Conservation (phyloP, 2,113 vertebrate species). For the Uria aalge region DNA sequence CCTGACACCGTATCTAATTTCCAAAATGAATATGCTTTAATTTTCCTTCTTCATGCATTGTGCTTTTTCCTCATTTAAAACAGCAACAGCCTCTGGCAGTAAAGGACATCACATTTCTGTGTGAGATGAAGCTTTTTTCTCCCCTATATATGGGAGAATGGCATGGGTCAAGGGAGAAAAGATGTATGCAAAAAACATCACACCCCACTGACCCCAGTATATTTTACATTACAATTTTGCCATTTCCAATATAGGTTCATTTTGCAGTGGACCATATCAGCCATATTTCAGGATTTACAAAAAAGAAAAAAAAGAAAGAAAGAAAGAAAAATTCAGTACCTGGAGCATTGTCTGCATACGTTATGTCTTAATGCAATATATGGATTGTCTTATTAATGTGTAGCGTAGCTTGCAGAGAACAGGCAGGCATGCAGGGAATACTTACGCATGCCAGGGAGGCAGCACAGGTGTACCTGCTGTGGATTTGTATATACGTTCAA, state of each 20-base stretch:
- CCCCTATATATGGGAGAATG: conserved; percentile 71
- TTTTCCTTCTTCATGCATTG: conserved; percentile 88
- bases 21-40: conserved; percentile 89
- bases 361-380: conserved; percentile 56
- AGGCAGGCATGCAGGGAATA: background rate
- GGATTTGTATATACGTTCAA: background rate
- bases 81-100: conserved; percentile 85
- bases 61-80: conserved; percentile 87
- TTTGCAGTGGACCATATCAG: conserved; percentile 84
- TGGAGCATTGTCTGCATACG: conserved; percentile 64
- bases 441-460: background rate
- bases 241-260: conserved; percentile 81
- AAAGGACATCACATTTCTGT: conserved; percentile 85
- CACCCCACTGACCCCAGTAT: conserved; percentile 81
- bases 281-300: conserved; percentile 76
- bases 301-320: background rate
- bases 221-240: conserved; percentile 85
- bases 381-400: conserved; percentile 60
- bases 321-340: background rate
- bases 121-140: conserved; percentile 75
- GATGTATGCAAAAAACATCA: conserved; percentile 85
- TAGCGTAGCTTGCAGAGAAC: conserved; percentile 63
- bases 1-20: conserved; percentile 86
- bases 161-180: conserved; percentile 85
- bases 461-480: background rate